Evolutionary conservation across 2,113 vertebrate genomes (phyloP), one percentile per base, ranked within the genome.

Genomic region (Stegastes partitus): DNA sequence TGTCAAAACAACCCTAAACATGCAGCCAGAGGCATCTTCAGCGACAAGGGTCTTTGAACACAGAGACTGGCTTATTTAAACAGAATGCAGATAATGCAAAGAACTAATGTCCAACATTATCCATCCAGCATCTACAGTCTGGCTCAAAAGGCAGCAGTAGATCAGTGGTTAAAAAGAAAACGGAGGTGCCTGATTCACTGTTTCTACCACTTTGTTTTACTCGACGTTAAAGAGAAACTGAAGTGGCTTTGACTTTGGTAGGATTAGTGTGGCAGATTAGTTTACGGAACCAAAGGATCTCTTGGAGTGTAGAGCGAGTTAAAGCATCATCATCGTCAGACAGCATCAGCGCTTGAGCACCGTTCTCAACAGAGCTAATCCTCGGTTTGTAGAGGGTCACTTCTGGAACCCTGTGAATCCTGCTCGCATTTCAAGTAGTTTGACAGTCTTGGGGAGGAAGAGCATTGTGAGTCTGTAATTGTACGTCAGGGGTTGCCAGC

Each of bases 381-480:
- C 95, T 88, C 94, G 93, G 91, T 93, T 93, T 78, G 89, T 89
- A 87, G 89, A 93, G 91, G 91, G 86, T 70, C 85, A 93, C 93
- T 94, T 90, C 90, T 90, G 53, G 70, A 69, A 74, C 87, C 62
- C 87, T 67, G 55, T 18, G 77, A 91, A 88, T 91, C 93, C 88
- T 68, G 92, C 93, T 96, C 90, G 90, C 93, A 96, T 96, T 93
- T 91, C 87, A 95, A 96, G 93, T 89, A 93, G 91, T 34, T 34
- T 10, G 31, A 34, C 31, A 84, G 11, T 10, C n/a, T 31, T 56
- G 23, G 56, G 72, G n/a, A n/a, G 88, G 84, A 91, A 16, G 69
- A 77, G 90, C 8, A 34, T 10, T 34, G 31, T 34, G 31, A 34
- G 87, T 94, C 92, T 63, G 1, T 53, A 63, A 37, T 47, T 71